A percentile compares a stretch with the other conserved stretches of the same genome.
These are phyloP conservation scores for Callimorpha dominula DNA, from an alignment of 2,888 invertebrate genomes.

Conservation along the genomic window DNA sequence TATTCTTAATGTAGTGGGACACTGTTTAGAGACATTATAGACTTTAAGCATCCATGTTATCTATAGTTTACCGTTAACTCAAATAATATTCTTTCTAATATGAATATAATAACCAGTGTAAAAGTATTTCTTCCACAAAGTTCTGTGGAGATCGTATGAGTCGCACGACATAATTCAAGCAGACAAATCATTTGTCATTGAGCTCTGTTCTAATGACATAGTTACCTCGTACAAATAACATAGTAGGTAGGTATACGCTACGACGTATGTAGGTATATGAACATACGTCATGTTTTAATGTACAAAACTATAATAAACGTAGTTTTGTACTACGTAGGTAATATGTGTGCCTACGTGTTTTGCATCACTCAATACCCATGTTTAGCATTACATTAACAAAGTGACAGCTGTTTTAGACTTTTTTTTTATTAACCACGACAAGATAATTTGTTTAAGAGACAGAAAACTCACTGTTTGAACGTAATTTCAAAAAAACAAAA, in stretches of 20 bases:
- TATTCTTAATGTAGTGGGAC: background rate
- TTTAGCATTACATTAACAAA: no score
- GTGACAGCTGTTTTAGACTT: no score
- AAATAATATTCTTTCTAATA: slow-evolving; percentile 7
- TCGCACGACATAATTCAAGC: slow-evolving; percentile 27
- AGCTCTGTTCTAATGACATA: slow-evolving; percentile 32
- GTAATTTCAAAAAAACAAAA: no score
- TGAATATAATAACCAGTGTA: slow-evolving; percentile 13
- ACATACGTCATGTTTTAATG: background rate
- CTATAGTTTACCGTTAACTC: background rate
- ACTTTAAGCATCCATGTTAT: background rate
- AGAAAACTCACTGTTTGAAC: no score
- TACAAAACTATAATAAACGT: background rate
- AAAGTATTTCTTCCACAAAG: slow-evolving; percentile 6
- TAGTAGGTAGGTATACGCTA: background rate
- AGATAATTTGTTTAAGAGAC: no score
- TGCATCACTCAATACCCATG: background rate
- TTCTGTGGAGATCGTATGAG: slow-evolving; percentile 16
- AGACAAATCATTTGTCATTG: slow-evolving; percentile 34
- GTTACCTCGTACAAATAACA: slow-evolving; percentile 23
- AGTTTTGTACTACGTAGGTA: background rate
- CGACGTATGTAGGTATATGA: background rate
- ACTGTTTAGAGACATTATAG: no score
- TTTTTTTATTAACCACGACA: no score
- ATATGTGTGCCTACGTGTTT: background rate